Base-by-base conservation (phyloP, 2,888 invertebrate species). In the Drosophila quinaria region DNA sequence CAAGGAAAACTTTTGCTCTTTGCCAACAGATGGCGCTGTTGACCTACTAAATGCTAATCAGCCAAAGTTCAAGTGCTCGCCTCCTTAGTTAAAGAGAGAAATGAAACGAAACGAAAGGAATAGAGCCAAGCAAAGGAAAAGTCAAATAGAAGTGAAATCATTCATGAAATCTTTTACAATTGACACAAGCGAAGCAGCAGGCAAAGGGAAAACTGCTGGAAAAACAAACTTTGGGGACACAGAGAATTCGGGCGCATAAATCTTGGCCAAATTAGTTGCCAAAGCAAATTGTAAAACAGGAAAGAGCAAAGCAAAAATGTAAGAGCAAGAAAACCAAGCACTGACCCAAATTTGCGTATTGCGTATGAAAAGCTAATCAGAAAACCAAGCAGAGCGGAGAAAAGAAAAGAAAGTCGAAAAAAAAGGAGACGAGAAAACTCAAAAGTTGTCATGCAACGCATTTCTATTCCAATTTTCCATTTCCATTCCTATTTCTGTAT, bases 21-120 rank as follows among this genome's bases (percentile, higher is more conserved):
- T 1, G 29, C 9, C 58, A 39, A 49, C 83, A 73, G 69, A 62
- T 70, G 81, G 68, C 72, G 70, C 74, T 41, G 39, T 22, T 89
- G 89, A 89, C 87, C 86, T 64, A 89, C 85, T 89, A 87, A 86
- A 86, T 86, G 86, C 89, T 89, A 86, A 86, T 84, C 87, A 88
- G 75, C 58, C 50, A 59, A 77, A 77, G 81, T 83, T 74, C 71
- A 79, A 75, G 77, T 70, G 55, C 71, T 80, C 49, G 35, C 17
- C 10, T 17, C 49, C 17, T 49, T 19, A n/a, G 33, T 17, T 15
- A 22, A 22, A 31, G 13, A 19, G 52, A 15, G 52, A 52, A 52
- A 39, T 52, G 41, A 31, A 41, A 22, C n/a, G 33, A 35, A 22
- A 25, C 25, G 25, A n/a, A 29, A 3, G 33, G 29, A 15, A 11